Evolutionary conservation across 2,888 invertebrate genomes (phyloP), one percentile per base, ranked within the genome.

Genomic region (Ditylenchus weischeri): DNA sequence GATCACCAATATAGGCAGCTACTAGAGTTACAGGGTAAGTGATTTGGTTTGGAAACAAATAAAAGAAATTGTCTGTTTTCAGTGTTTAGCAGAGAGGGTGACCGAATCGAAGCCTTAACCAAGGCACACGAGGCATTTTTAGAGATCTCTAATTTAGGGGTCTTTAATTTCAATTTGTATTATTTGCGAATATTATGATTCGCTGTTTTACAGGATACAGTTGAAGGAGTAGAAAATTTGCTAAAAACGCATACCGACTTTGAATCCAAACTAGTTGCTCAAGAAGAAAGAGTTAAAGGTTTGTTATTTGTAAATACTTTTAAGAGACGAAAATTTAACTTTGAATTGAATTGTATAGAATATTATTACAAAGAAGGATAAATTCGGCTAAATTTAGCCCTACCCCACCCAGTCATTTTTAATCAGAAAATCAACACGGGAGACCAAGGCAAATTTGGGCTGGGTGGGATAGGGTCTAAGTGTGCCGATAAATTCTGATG

Each of bases 41-140:
- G 11, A 13, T 8, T 43, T 43, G 29, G 29, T 29, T n/a, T 29
- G 29, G 5, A 29, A 29, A 29, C 29, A 29, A 29, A 29, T 4
- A 29, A 29, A 29, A 29, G n/a, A 38, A 38, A 38, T 38, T 43
- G 11, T 43, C 43, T 15, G 43, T 43, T 43, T 43, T 43, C 15
- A 43, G 88, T 90, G 73, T 93, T 94, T 85, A 93, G 93, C 85
- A 89, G 92, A 50, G 96, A 96, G 84, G 94, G 94, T 0, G 95
- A 96, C 84, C 91, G 94, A 83, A 91, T 96, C 72, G 95, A 96
- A 85, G 93, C 95, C 0, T 90, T 91, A 15, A 92, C 92, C 61
- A 91, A 91, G 65, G 91, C 92, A 19, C 94, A 96, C 83, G 90
- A 93, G 83, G 92, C 93, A 0, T 93, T 92, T 85, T 86, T 96